Evolutionary conservation across 2,797 vertebrate species (phyloP).

Genomic region (Cheirogaleus major): DNA sequence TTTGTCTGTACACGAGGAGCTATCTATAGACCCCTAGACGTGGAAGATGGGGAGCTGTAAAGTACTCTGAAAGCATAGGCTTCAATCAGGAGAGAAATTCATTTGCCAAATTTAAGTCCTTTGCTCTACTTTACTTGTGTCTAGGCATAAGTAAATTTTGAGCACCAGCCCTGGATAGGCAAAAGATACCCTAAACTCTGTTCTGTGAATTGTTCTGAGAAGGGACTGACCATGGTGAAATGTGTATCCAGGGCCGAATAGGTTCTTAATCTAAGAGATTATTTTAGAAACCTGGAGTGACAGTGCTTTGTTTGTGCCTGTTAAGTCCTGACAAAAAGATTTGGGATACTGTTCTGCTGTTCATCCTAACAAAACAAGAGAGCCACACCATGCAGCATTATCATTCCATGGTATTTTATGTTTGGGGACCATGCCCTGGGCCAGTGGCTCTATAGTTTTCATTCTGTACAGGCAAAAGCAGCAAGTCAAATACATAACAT

Average conservation of each 20-base stretch:
- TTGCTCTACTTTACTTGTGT: neutral
- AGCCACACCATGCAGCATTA: neutral
- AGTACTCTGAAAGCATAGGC: neutral
- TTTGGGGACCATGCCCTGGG: neutral
- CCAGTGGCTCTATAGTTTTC: neutral
- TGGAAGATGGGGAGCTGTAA: neutral
- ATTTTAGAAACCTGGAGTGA: neutral
- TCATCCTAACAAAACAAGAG: fast-evolving
- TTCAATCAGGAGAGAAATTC: neutral
- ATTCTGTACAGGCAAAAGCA: neutral
- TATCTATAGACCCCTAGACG: neutral
- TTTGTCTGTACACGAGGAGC: neutral
- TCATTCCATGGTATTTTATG: neutral
- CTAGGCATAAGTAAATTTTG: neutral
- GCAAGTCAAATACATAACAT: neutral
- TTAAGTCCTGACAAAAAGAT: neutral
- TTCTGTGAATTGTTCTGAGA: neutral
- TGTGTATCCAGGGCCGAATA: neutral
- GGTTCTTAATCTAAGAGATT: neutral
- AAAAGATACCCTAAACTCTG: neutral
- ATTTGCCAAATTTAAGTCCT: neutral
- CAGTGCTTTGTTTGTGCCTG: neutral
- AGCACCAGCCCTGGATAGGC: neutral
- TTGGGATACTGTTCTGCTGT: neutral
- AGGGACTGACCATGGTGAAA: neutral